Base-by-base conservation (phyloP, 2,113 vertebrate genomes). In the Solea solea region DNA sequence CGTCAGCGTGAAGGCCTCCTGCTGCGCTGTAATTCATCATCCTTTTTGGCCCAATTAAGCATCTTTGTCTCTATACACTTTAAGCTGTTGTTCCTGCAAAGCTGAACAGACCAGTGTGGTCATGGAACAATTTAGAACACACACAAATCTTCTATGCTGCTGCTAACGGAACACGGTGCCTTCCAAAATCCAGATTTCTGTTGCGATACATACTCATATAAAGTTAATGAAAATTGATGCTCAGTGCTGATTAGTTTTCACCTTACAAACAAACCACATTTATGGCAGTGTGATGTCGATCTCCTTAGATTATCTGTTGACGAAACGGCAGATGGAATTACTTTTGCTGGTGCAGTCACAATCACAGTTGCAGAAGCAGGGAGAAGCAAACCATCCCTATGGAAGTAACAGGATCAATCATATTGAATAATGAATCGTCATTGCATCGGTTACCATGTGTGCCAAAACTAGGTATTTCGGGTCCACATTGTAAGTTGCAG, bases 31-130 rank as follows among this genome's bases (percentile, higher is more conserved):
- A 64, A 64, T 83, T 74, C 60, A 60, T 58, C 66, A 69, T 68
- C 55, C 73, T 76, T 79, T 81, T 66, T 72, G 21, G 76, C 44
- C 74, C 53, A 82, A 60, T 83, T 66, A 67, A 56, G 45, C 54
- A 53, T 82, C 39, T 55, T 74, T 62, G 40, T 63, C 64, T 81
- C 63, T 7, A 49, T 14, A 0, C 58, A 57, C 71, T 50, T 59
- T 10, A 60, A 57, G 40, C 46, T 7, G 10, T 49, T 42, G 48
- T 51, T 16, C 61, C 13, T 61, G 44, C 66, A 62, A 56, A 50
- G 54, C 55, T 40, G 46, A 66, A 70, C 16, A 67, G 16, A 56
- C 4, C 67, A 44, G 48, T 6, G 6, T 34, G 51, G 3, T 25
- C 56, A 15, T 7, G 9, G 45, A 16, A 50, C 62, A 21, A 21